A percentile compares a stretch with the other conserved stretches of the same genome.
Evolutionary conservation across 2,888 invertebrate genomes (phyloP).

Genomic region (Phortica okadai): DNA sequence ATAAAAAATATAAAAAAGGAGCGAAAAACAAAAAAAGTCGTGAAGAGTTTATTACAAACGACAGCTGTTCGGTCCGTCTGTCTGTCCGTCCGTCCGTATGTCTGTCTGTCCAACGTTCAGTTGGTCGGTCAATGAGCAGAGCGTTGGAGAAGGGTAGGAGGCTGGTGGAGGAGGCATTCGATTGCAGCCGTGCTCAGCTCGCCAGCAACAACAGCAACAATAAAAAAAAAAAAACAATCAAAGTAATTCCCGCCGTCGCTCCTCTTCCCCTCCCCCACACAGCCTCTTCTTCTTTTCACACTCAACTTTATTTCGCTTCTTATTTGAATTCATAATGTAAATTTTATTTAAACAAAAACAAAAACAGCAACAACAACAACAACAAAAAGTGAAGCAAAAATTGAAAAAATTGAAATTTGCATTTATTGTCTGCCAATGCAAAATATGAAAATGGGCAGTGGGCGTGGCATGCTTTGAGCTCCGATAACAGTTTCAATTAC

Average conservation of each 20-base stretch:
- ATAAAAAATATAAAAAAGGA: too few species aligned
- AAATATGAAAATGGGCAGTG: neutral
- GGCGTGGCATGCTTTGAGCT: conserved; percentile 42
- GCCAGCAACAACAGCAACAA: neutral
- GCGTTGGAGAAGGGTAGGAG: neutral
- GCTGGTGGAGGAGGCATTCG: neutral
- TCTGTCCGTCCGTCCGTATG: too few species aligned
- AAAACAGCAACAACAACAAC: neutral
- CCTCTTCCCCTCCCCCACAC: too few species aligned
- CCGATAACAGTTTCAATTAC: conserved; percentile 69
- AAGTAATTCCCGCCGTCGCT: neutral
- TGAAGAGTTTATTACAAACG: neutral
- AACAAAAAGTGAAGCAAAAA: conserved; percentile 4
- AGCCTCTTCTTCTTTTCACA: too few species aligned
- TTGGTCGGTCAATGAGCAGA: too few species aligned
- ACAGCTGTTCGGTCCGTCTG: neutral
- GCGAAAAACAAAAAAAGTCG: neutral
- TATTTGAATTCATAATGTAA: conserved; percentile 65
- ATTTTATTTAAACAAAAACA: conserved; percentile 47
- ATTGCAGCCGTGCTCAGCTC: neutral
- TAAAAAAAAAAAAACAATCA: conserved; percentile 18
- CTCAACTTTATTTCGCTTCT: conserved; percentile 6
- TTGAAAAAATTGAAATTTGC: conserved; percentile 60
- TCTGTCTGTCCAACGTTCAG: too few species aligned
- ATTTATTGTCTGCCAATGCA: conserved; percentile 42